phyloP scores from a whole-genome alignment of 2,113 vertebrate species.

The Varanus salvator region DNA sequence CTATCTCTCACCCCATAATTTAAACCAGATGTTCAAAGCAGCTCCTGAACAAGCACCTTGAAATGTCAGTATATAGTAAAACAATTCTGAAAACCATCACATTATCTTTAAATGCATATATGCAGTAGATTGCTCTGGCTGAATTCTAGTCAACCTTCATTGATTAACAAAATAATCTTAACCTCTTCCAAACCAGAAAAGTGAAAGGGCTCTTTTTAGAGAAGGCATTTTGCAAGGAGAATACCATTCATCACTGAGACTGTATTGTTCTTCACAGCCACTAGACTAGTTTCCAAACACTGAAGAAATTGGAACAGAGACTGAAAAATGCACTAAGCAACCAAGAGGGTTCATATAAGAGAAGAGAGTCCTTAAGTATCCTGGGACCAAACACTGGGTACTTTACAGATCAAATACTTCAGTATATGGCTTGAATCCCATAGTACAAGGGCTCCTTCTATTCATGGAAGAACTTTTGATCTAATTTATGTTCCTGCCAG shows the following conservation, averaged over 20 bases:
- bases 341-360: too few species aligned
- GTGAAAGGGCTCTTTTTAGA: neutral
- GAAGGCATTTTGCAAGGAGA: neutral
- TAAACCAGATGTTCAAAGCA: neutral
- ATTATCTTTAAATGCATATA: neutral
- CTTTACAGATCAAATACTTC: neutral
- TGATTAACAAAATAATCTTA: neutral
- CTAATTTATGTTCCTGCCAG: too few species aligned
- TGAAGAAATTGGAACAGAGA: too few species aligned
- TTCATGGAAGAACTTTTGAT: too few species aligned
- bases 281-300: too few species aligned
- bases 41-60: neutral
- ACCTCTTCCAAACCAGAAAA: neutral
- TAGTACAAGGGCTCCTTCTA: too few species aligned
- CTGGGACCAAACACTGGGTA: too few species aligned
- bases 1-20: neutral
- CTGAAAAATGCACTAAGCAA: too few species aligned
- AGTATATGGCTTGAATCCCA: neutral
- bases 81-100: neutral
- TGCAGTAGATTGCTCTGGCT: too few species aligned
- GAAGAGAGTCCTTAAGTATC: too few species aligned
- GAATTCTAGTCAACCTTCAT: neutral
- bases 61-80: neutral
- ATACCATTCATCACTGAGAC: neutral
- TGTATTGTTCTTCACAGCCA: neutral